phyloP scores from a whole-genome alignment of 2,888 invertebrate species.

The Drosophila kokeensis region DNA sequence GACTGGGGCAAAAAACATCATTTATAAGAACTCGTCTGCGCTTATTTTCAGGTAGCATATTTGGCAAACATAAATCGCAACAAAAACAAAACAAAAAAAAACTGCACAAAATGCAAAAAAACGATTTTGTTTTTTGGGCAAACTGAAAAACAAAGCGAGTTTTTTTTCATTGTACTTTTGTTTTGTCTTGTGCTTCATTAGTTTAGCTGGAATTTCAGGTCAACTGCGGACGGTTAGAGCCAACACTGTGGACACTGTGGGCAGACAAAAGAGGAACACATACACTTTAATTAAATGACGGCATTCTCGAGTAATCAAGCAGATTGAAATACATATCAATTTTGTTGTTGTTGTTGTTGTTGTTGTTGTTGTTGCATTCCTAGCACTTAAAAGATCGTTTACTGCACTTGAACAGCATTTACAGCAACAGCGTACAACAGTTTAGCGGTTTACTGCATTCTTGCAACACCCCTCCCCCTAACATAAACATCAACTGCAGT shows the following conservation, averaged over 20 bases:
- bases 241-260: constrained; percentile 17
- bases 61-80: constrained; percentile 33
- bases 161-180: constrained; percentile 30
- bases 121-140: not conserved
- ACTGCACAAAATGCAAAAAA: constrained; percentile 57
- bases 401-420: constrained; percentile 3
- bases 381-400: constrained; percentile 11
- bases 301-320: not conserved
- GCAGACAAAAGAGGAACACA: constrained; percentile 24
- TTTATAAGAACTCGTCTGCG: constrained; percentile 62
- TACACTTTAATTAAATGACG: constrained; percentile 7
- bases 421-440: not conserved
- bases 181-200: constrained; percentile 59
- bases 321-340: constrained; percentile 1
- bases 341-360: not conserved
- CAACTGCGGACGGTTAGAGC: constrained; percentile 46
- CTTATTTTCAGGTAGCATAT: constrained; percentile 50
- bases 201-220: constrained; percentile 74
- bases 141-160: constrained; percentile 47
- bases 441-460: constrained; percentile 23
- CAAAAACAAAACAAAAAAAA: constrained; percentile 21
- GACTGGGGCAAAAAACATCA: constrained; percentile 48
- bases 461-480: constrained; percentile 3
- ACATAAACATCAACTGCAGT: constrained; percentile 14
- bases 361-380: not conserved